phyloP scores from a whole-genome alignment of 2,113 vertebrate species.

The Gracilinanus agilis region DNA sequence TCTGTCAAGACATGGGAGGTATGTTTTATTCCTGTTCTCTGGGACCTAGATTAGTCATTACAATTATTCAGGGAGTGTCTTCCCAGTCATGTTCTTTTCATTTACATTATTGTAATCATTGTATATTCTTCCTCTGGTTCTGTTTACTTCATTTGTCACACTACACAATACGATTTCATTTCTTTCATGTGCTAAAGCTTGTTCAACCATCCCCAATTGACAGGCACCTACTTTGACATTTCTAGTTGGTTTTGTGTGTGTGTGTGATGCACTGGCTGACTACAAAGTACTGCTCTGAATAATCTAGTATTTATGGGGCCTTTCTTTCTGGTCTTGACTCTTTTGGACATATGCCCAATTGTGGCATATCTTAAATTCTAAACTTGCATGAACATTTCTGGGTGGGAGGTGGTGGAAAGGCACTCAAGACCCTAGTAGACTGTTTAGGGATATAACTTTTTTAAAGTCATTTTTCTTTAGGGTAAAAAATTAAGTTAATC shows the following conservation, averaged over 20 bases:
- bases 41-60: not conserved
- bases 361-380: conserved; percentile 33
- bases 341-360: not conserved
- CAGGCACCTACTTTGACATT: not conserved
- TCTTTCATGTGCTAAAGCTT: not conserved
- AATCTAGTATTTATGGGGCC: not conserved
- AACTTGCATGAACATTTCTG: conserved; percentile 50
- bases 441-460: conserved; percentile 38
- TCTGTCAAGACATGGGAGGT: not conserved
- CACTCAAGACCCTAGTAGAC: conserved; percentile 34
- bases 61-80: too few species aligned
- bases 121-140: not conserved
- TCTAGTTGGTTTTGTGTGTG: not conserved
- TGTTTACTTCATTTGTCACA: not conserved
- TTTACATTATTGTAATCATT: not conserved
- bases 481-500: not conserved
- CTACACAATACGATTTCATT: not conserved
- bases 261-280: not conserved
- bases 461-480: conserved; percentile 17
- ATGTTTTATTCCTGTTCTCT: not conserved
- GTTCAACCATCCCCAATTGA: not conserved
- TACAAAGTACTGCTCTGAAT: not conserved
- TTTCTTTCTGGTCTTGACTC: not conserved
- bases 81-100: not conserved
- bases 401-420: too few species aligned